phyloP scores from a whole-genome alignment of 2,888 invertebrate genomes.

The Callosobruchus maculatus region DNA sequence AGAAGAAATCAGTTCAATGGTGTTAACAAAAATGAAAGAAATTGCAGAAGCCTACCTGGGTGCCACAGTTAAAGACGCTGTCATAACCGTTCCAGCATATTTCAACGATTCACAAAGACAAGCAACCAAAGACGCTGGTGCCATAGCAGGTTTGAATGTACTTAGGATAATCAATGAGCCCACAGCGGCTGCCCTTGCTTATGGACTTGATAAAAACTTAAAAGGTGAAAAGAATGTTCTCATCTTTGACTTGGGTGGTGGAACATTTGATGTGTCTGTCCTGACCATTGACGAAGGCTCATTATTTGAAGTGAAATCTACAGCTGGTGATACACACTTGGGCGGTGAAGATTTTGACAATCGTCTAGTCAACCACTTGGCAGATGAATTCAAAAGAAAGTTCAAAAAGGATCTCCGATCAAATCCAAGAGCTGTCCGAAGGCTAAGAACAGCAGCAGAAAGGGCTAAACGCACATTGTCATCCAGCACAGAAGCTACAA shows the following conservation, averaged over 20 bases:
- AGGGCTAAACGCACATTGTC: constrained; percentile 76
- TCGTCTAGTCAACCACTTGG: constrained; percentile 56
- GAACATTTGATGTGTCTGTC: constrained; percentile 80
- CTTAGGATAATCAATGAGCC: constrained; percentile 81
- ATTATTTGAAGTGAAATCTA: constrained; percentile 80
- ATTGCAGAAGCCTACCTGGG: constrained; percentile 48
- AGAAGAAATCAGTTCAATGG: constrained; percentile 71
- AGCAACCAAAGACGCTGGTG: constrained; percentile 79
- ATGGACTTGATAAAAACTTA: constrained; percentile 33
- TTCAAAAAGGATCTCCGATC: constrained; percentile 64
- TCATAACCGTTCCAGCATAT: constrained; percentile 33
- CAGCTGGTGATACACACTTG: constrained; percentile 80
- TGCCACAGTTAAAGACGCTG: constrained; percentile 56
- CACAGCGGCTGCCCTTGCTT: constrained; percentile 30
- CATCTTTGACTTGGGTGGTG: constrained; percentile 63
- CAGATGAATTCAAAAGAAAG: constrained; percentile 68
- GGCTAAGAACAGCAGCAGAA: constrained; percentile 73
- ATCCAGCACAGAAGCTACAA: constrained; percentile 70
- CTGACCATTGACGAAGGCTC: constrained; percentile 77
- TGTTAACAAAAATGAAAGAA: constrained; percentile 48
- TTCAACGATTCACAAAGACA: constrained; percentile 68
- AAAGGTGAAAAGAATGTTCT: constrained; percentile 50
- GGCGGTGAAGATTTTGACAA: constrained; percentile 70
- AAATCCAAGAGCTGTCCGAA: constrained; percentile 61
- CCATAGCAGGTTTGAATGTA: constrained; percentile 62